Conservation (phyloP, 1,140 invertebrate species). For the Bombus soroeensis region DNA sequence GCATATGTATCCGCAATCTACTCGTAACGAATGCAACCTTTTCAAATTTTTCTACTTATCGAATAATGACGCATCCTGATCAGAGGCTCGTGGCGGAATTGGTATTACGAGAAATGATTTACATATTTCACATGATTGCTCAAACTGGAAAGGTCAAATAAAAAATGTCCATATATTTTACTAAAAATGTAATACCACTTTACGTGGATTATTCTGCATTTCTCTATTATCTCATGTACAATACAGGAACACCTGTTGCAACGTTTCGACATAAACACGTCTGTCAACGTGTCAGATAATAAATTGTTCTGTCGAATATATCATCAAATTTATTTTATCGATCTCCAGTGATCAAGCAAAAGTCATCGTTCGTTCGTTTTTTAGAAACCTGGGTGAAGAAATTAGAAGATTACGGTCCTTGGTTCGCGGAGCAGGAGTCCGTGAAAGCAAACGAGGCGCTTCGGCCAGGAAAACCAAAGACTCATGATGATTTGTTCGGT, state of each 20-base stretch:
- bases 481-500: constrained; percentile 91
- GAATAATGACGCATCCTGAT: too few species aligned
- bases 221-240: not conserved
- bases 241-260: not conserved
- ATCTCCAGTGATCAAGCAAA: not conserved
- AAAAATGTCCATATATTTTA: not conserved
- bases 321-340: not conserved
- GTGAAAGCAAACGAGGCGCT: constrained; percentile 89
- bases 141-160: too few species aligned
- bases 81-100: too few species aligned
- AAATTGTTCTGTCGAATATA: not conserved
- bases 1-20: too few species aligned
- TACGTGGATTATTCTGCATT: not conserved
- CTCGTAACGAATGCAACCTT: too few species aligned
- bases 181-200: not conserved
- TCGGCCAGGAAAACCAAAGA: constrained; percentile 90
- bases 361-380: constrained; percentile 43
- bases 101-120: too few species aligned
- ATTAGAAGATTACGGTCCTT: constrained; percentile 87
- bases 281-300: not conserved
- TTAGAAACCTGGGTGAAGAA: constrained; percentile 89
- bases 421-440: constrained; percentile 89
- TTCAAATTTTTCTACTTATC: too few species aligned
- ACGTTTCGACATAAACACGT: not conserved
- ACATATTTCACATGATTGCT: too few species aligned